Evolutionary conservation across 2,113 vertebrate species (phyloP), one percentile per base, ranked within the genome.

Genomic region (Leptosomus discolor): DNA sequence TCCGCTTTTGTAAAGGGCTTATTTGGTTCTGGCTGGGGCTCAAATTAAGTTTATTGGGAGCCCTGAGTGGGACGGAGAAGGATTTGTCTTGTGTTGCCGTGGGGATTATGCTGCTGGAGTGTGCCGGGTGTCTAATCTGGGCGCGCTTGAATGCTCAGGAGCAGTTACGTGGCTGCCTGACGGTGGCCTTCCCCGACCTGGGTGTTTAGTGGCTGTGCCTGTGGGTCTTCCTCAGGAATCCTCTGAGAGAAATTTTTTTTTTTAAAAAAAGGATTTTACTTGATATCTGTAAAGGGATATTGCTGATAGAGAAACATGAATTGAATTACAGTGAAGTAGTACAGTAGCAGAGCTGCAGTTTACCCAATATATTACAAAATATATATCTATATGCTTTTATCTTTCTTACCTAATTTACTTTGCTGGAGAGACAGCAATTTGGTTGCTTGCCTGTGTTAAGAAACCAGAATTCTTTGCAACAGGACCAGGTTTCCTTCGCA

Each of bases 51-150:
- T 90, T 67, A 3, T 27, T 11, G 32, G 21, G 53, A 15, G 6
- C 29, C 82, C 43, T 1, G 4, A 67, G 36, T 0, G 0, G 53
- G 69, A n/a, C 22, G 12, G 63, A 50, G 32, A 53, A 23, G 30
- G 24, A 34, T 91, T 89, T 78, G 14, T n/a, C 27, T 10, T n/a
- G 46, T n/a, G n/a, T 37, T 64, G 48, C 9, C 10, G 53, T 7
- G 45, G 57, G 48, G 65, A 27, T 68, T 73, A 24, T 8, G 41
- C 73, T 46, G 32, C 32, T 58, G 0, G 58, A 54, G 19, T 0
- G 61, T 71, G n/a, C 22, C 23, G 56, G 54, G 30, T 54, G 16
- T 54, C 4, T 75, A 15, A 78, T 39, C 32, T 32, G 68, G 27
- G 15, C 63, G 81, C 2, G 1, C 30, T 58, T n/a, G 60, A 79